Percentiles rank a stretch among this genome's conserved stretches.
Evolutionary conservation across 1,140 invertebrate genomes (phyloP).

Genomic region (Drosophila arizonae): DNA sequence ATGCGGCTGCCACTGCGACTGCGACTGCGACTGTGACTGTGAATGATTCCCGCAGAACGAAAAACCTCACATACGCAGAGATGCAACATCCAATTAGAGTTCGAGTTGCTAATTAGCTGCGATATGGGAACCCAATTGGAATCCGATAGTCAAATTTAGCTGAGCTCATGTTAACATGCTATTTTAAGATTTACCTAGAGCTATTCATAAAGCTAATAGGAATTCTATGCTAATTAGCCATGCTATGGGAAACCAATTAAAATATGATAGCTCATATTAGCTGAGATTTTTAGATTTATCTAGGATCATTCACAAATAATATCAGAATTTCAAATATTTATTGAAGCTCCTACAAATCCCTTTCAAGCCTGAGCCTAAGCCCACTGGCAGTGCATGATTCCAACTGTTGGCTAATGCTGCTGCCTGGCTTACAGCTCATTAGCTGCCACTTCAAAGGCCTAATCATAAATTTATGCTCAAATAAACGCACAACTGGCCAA

Average conservation of each 20-base stretch:
- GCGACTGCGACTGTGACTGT: not conserved
- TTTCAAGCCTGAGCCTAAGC: not conserved
- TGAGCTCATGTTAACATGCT: no score
- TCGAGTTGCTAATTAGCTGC: conserved; percentile 34
- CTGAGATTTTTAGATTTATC: no score
- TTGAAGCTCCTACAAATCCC: not conserved
- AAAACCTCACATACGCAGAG: conserved; percentile 30
- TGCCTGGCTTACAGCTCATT: conserved; percentile 38
- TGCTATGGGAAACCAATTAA: no score
- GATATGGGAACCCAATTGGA: no score
- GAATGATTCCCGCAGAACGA: conserved; percentile 22
- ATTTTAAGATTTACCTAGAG: no score
- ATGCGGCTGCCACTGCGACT: not conserved
- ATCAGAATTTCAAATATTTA: no score
- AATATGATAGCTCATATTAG: no score
- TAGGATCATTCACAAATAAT: no score
- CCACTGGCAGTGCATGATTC: not conserved
- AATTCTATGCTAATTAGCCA: conserved; percentile 24
- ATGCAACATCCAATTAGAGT: conserved; percentile 38
- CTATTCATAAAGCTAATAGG: no score
- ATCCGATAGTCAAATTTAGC: no score
- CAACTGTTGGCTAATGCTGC: not conserved
- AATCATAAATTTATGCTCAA: conserved; percentile 63
- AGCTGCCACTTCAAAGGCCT: conserved; percentile 33
- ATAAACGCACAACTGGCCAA: conserved; percentile 60